These are phyloP conservation scores for Platorchestia sp. DNA, from an alignment of 1,140 invertebrate genomes.

Conservation along the genomic window DNA sequence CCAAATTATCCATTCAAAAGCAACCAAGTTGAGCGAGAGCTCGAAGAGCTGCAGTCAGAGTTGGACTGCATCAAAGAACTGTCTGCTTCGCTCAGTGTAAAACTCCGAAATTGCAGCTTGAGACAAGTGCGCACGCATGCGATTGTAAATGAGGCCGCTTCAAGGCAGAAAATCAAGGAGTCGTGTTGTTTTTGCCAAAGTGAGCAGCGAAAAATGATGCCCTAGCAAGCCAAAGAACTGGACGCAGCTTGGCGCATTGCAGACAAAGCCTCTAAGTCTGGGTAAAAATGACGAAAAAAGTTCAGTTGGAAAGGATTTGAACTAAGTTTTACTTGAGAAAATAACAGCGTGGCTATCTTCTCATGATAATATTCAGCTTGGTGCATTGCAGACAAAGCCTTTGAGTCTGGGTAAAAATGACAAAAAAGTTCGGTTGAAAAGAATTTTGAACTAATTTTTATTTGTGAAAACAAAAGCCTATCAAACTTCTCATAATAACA, in stretches of 20 bases:
- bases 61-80: not conserved
- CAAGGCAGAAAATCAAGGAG: not conserved
- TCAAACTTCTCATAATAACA: not conserved
- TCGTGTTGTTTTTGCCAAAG: not conserved
- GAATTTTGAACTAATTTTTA: not conserved
- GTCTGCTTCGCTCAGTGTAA: not conserved
- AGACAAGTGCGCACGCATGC: not conserved
- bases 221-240: not conserved
- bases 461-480: not conserved
- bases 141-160: not conserved
- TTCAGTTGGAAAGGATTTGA: no score
- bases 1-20: not conserved
- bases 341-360: not conserved
- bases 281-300: not conserved
- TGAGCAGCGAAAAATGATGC: not conserved
- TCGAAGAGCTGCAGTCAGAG: not conserved
- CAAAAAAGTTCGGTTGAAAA: no score
- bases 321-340: not conserved
- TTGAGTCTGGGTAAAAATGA: not conserved
- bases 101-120: not conserved
- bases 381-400: not conserved
- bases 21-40: not conserved
- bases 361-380: not conserved
- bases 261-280: not conserved
- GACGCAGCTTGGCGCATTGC: not conserved